phyloP scores from a whole-genome alignment of 2,113 vertebrate species.

The Empidonax traillii region DNA sequence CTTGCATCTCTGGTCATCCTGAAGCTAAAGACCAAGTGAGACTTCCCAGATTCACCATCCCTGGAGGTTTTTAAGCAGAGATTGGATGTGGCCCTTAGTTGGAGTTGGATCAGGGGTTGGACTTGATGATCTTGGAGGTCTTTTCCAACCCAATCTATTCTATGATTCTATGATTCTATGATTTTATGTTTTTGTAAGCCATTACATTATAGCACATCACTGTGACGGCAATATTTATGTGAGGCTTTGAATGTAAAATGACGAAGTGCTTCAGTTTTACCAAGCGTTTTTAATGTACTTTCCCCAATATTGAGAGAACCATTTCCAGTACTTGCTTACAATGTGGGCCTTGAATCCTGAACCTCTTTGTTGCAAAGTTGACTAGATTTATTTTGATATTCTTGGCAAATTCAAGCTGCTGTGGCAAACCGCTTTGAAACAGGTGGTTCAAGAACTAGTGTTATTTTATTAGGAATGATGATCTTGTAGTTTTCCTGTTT shows the following conservation, averaged over 20 bases:
- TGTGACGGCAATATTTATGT: neutral
- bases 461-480: neutral
- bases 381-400: neutral
- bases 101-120: too few relatives aligned
- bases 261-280: neutral
- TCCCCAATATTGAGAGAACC: neutral
- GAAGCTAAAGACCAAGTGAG: neutral
- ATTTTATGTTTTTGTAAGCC: neutral
- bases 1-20: neutral
- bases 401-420: neutral
- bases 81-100: too few relatives aligned
- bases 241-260: neutral
- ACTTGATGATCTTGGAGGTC: too few relatives aligned
- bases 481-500: neutral
- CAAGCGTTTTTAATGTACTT: neutral
- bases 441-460: neutral
- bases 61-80: too few relatives aligned
- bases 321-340: neutral
- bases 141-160: too few relatives aligned
- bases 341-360: fast-evolving
- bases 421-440: neutral
- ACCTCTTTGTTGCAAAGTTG: neutral
- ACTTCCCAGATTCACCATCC: neutral
- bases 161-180: too few relatives aligned
- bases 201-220: neutral